phyloP scores from a whole-genome alignment of 2,113 vertebrate species.

The Abramis brama region DNA sequence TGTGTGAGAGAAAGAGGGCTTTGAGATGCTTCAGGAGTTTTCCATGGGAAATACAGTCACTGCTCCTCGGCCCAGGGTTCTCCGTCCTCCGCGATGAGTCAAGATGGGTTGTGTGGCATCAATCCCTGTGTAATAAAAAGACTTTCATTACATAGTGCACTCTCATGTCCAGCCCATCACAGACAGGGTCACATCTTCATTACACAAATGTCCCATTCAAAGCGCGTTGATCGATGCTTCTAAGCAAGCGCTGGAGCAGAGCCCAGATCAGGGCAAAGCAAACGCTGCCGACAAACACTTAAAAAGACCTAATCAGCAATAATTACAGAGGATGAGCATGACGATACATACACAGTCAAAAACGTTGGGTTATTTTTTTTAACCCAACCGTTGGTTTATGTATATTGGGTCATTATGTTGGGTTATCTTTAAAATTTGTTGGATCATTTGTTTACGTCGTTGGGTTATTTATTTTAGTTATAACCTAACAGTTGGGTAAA shows the following conservation, averaged over 20 bases:
- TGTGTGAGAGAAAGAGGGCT: neutral
- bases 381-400: too few species aligned
- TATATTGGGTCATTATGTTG: too few species aligned
- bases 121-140: slow-evolving; percentile 62
- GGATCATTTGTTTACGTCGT: too few species aligned
- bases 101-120: slow-evolving; percentile 60
- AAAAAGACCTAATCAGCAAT: slow-evolving; percentile 9
- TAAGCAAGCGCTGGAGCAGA: neutral
- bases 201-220: slow-evolving; percentile 33
- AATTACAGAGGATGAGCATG: neutral
- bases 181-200: slow-evolving; percentile 34
- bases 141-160: slow-evolving; percentile 49
- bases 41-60: slow-evolving; percentile 66
- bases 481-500: too few species aligned
- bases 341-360: neutral
- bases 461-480: too few species aligned
- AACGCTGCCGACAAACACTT: neutral
- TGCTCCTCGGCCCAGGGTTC: slow-evolving; percentile 56
- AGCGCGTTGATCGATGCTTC: slow-evolving; percentile 11
- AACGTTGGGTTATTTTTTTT: too few species aligned
- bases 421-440: too few species aligned
- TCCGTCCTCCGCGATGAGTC: slow-evolving; percentile 60
- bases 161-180: neutral
- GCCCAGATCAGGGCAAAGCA: neutral
- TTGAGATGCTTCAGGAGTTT: slow-evolving; percentile 50